Percentiles rank a stretch among this genome's conserved stretches.
phyloP scores from a whole-genome alignment of 2,113 vertebrate genomes.

The Zosterops japonicus region DNA sequence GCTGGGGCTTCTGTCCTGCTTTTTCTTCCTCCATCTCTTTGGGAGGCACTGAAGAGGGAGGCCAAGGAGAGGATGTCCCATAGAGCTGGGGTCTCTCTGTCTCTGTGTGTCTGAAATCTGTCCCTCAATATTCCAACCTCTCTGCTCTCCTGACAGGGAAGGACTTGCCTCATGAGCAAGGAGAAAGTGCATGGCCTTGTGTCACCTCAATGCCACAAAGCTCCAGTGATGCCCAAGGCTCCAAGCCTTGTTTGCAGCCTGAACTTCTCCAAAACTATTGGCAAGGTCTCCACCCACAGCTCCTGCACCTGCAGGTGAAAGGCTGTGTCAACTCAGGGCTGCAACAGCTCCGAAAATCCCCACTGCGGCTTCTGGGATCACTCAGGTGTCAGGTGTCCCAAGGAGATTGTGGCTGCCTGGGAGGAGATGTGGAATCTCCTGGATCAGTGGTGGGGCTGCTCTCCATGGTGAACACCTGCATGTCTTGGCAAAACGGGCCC shows the following conservation, averaged over 20 bases:
- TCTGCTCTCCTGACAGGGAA: background rate
- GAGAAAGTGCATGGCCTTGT: background rate
- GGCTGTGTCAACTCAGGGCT: background rate
- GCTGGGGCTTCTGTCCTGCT: background rate
- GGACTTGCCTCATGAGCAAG: background rate
- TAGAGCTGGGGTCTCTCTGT: background rate
- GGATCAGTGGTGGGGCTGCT: background rate
- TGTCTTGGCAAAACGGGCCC: background rate
- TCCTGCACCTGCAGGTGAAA: conserved; percentile 9
- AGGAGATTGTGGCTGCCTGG: background rate
- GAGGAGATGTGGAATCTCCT: background rate
- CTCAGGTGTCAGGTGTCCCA: background rate
- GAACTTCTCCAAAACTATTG: background rate
- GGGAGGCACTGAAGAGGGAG: background rate
- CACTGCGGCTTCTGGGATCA: background rate
- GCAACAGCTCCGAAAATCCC: background rate
- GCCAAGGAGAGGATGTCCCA: background rate
- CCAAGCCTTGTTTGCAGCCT: background rate
- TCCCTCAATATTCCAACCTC: background rate
- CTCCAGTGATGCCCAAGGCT: background rate
- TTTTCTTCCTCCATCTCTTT: background rate
- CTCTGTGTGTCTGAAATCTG: background rate
- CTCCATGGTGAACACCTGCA: background rate
- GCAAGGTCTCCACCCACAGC: background rate
- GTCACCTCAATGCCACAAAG: background rate